phyloP scores from a whole-genome alignment of 2,797 vertebrate genomes.

The Coregonus suidteri region DNA sequence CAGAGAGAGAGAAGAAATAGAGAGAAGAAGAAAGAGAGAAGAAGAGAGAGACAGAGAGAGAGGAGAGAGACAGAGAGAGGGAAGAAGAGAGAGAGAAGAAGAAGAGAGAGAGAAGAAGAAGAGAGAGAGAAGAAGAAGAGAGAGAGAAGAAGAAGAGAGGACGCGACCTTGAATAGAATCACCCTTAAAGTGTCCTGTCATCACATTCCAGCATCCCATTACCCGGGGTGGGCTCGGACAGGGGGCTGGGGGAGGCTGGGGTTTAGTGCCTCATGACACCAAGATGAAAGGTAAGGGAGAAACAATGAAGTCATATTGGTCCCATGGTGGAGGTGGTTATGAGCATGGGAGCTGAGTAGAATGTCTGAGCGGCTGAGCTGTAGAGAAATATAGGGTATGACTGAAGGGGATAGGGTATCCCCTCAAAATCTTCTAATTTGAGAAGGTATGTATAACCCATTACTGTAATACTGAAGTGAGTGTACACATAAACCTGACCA shows the following conservation, averaged over 20 bases:
- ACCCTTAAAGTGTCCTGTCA: slow-evolving; percentile 75
- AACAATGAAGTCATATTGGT: slow-evolving; percentile 44
- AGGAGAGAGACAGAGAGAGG: too few relatives aligned
- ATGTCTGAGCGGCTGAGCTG: slow-evolving; percentile 28
- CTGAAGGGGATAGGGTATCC: background rate
- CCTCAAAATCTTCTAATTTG: background rate
- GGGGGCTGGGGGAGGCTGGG: slow-evolving; percentile 44
- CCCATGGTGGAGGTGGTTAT: slow-evolving; percentile 39
- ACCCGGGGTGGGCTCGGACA: slow-evolving; percentile 37
- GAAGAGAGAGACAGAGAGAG: too few relatives aligned
- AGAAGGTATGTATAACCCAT: background rate
- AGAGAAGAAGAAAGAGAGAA: too few relatives aligned
- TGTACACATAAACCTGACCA: background rate
- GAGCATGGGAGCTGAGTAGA: slow-evolving; percentile 43
- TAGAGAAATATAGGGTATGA: slow-evolving; percentile 4
- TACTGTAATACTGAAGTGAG: background rate
- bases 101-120: background rate
- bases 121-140: slow-evolving; percentile 46
- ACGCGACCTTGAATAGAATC: slow-evolving; percentile 74
- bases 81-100: background rate
- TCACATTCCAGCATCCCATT: slow-evolving; percentile 73
- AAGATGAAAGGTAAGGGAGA: slow-evolving; percentile 6
- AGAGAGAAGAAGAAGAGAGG: slow-evolving; percentile 52
- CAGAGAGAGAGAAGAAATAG: too few relatives aligned
- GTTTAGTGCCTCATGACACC: background rate